Base-by-base conservation (phyloP, 2,888 invertebrate species). In the Branchipolynoe longqiensis region DNA sequence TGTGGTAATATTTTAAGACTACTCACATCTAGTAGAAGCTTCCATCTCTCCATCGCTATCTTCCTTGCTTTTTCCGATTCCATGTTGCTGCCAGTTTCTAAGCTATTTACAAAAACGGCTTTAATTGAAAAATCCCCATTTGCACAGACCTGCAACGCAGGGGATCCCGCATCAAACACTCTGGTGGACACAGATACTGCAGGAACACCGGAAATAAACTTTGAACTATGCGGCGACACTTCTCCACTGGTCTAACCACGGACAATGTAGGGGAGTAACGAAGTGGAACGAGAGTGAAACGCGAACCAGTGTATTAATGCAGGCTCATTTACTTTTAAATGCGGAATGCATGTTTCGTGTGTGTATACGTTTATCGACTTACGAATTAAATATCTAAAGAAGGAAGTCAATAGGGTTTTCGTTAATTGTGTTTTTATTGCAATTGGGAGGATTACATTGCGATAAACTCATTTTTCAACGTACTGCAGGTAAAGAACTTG, bases 31-130 rank as follows among this genome's bases (percentile, higher is more conserved):
- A 78, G 41, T 18, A 78, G 41, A 28, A 78, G 48, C 28, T 78
- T 78, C 78, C 78, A 78, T 31, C 78, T n/a, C 48, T 78, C 78
- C 78, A 78, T 78, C 28, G 78, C 78, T 12, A 78, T 28, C 1
- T n/a, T 18, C 54, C 78, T 41, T 78, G 78, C 4, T 8, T 48
- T 41, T 48, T 78, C 78, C 18, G 48, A 25, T 22, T 78, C 78
- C 78, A 78, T 78, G 8, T 33, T 33, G 36, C n/a, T 25, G 62
- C 22, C 1, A 4, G 38, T 69, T 69, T 69, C 12, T 38, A 25
- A 69, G 22, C 14, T 69, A 69, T 36, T 69, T 38, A 69, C 69
- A 33, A 28, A 62, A 62, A 28, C n/a, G n/a, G n/a, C n/a, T n/a
- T n/a, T n/a, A n/a, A n/a, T n/a, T n/a, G n/a, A n/a, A n/a, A n/a